Base-by-base conservation (phyloP, 2,888 invertebrate genomes). In the Lithophane socia region DNA sequence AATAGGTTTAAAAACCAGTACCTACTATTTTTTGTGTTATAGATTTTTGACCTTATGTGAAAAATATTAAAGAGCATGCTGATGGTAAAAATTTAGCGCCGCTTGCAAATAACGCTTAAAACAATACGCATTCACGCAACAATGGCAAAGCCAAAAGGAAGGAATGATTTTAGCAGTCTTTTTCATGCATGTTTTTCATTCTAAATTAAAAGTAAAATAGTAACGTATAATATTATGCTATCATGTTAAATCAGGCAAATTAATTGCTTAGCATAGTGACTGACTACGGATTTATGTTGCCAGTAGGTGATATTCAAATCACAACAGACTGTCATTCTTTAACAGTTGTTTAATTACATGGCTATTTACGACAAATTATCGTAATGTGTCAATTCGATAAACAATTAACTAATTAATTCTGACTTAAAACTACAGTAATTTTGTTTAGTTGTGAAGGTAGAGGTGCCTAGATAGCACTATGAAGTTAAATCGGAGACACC, bases 401-500 rank as follows among this genome's bases (percentile, higher is more conserved):
- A 58, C 24, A 24, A 24, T 58, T 8, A 24, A 24, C 1, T 58
- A 13, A 37, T 5, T 37, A 37, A 37, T 24, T 1, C 16, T 24
- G 24, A 58, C 13, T 58, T 37, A 24, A 24, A 24, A 16, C 13
- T 29, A 60, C 24, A 16, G 8, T 60, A 4, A 29, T 37, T 58
- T 21, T 37, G 12, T 37, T 58, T 47, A 68, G 2, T 16, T n/a
- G 29, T 69, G 10, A 21, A 37, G 24, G 12, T 29, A 5, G 1
- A 37, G 18, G 16, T 13, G n/a, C 9, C 42, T 44, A 37, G 37
- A 16, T 47, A 44, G 24, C 65, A 61, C 52, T 29, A 42, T 4
- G 18, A 56, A 71, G 79, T 63, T 67, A 24, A 42, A 12, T 21
- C 3, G 16, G 49, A 37, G 37, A 42, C 88, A 87, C 75, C 88